Evolutionary conservation across 2,888 invertebrate species (phyloP).

Genomic region (Bombylius major): DNA sequence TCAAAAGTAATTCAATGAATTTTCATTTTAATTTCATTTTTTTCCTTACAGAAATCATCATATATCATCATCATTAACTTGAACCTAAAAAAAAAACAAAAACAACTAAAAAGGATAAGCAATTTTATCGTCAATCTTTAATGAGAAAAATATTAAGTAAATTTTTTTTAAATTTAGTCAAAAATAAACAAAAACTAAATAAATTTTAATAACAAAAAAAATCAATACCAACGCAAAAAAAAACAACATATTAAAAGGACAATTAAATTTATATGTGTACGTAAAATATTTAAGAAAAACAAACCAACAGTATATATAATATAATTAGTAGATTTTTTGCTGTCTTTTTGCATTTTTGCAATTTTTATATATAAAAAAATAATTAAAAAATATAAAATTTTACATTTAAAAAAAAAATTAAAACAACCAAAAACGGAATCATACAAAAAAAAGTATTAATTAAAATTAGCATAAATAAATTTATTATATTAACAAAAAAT

Average conservation of each 20-base stretch:
- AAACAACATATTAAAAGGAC: conserved; percentile 19
- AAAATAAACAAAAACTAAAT: neutral
- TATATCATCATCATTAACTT: no score
- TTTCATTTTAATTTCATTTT: no score
- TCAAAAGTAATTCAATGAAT: no score
- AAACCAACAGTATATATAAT: conserved; percentile 14
- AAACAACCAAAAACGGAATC: conserved; percentile 1
- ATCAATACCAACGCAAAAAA: conserved; percentile 5
- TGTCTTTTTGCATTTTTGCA: conserved; percentile 38
- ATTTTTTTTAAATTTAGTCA: no score
- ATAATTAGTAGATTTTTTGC: conserved; percentile 25
- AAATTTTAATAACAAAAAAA: conserved; percentile 12
- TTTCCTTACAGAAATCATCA: no score
- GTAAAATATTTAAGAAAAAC: conserved; percentile 8
- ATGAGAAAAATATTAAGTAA: neutral
- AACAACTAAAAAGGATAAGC: neutral
- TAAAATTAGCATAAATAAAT: neutral
- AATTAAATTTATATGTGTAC: conserved; percentile 9
- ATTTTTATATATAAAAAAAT: conserved; percentile 29
- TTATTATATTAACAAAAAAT: neutral
- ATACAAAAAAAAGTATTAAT: neutral
- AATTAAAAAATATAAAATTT: conserved; percentile 12
- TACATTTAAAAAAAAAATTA: conserved; percentile 12
- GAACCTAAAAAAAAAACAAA: no score
- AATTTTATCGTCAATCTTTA: neutral